These are phyloP conservation scores for Venustoraphidia nigricollis DNA, from an alignment of 2,888 invertebrate genomes.

Conservation along the genomic window DNA sequence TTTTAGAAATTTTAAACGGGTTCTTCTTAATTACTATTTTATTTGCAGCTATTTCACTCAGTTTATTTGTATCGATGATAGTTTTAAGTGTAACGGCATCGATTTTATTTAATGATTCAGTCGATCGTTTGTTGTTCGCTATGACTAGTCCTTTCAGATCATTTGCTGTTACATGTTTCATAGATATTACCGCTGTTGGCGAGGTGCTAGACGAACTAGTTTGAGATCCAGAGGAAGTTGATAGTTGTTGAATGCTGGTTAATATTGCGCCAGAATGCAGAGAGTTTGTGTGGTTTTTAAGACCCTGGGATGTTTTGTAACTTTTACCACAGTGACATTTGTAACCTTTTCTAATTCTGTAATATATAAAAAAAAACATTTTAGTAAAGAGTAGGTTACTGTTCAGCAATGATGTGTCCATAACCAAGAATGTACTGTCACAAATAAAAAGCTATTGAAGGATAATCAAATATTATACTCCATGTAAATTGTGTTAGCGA, in stretches of 20 bases:
- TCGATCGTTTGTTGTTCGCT: neutral
- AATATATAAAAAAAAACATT: no score
- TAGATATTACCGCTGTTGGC: no score
- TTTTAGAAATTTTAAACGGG: no score
- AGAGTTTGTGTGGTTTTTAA: conserved; percentile 52
- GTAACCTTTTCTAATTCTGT: conserved; percentile 40
- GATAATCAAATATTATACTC: no score
- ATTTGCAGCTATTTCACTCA: neutral
- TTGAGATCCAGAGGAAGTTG: no score
- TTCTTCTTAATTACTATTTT: no score
- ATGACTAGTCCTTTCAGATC: neutral
- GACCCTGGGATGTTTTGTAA: conserved; percentile 66
- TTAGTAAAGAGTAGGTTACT: no score
- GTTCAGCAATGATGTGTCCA: neutral
- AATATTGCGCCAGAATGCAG: conserved; percentile 22
- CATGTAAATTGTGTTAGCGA: no score
- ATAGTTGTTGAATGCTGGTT: neutral
- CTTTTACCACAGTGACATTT: conserved; percentile 76
- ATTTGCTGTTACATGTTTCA: neutral
- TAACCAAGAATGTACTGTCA: neutral
- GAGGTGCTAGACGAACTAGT: no score
- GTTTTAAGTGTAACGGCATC: conserved; percentile 1
- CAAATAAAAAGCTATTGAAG: no score
- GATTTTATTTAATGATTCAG: neutral
- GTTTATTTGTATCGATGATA: neutral